Evolutionary conservation across 2,113 vertebrate genomes (phyloP).

Genomic region (Silurus glanis): DNA sequence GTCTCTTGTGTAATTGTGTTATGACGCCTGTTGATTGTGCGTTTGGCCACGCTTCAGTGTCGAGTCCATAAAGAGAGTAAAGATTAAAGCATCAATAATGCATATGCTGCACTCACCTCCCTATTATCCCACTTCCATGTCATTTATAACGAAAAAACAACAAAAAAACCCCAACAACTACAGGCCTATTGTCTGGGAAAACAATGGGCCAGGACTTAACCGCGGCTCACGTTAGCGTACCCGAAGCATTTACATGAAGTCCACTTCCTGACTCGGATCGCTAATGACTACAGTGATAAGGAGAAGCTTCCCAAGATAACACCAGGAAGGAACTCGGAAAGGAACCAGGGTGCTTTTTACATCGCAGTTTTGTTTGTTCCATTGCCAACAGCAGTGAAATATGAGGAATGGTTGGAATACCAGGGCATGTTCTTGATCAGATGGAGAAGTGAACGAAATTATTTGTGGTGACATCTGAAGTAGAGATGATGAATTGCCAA

Average conservation of each 20-base stretch:
- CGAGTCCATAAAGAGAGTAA: neutral
- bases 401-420: neutral
- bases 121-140: neutral
- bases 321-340: neutral
- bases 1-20: slow-evolving; percentile 19
- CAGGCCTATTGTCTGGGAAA: neutral
- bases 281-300: slow-evolving; percentile 25
- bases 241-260: neutral
- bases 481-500: too few species aligned
- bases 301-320: slow-evolving; percentile 12
- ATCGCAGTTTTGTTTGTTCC: neutral
- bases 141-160: neutral
- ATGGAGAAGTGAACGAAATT: neutral
- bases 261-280: slow-evolving; percentile 1
- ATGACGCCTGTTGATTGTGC: slow-evolving; percentile 19
- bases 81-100: slow-evolving; percentile 9
- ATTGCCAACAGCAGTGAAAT: neutral
- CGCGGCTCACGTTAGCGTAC: neutral
- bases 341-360: neutral
- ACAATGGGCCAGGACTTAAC: neutral
- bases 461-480: too few species aligned
- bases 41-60: neutral
- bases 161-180: neutral
- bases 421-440: neutral
- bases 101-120: neutral